A percentile compares a stretch with the other conserved stretches of the same genome.
phyloP scores from a whole-genome alignment of 2,113 vertebrate species.

The Lamprologus ornatipinnis region DNA sequence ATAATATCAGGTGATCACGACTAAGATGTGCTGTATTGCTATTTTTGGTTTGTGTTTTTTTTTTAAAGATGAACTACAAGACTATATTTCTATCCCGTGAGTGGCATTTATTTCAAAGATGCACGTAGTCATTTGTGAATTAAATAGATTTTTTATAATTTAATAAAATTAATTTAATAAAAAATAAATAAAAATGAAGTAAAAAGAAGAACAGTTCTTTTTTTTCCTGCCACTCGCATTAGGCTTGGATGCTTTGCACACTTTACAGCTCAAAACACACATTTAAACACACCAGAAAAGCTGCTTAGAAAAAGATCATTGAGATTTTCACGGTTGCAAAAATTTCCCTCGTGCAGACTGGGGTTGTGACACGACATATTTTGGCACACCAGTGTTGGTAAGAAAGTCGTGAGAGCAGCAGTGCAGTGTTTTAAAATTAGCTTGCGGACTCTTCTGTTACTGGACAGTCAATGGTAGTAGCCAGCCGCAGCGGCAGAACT shows the following conservation, averaged over 20 bases:
- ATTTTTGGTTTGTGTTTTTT: background rate
- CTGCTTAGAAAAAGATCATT: background rate
- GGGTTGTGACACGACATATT: background rate
- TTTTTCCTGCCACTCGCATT: background rate
- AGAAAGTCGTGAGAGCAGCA: background rate
- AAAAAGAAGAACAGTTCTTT: background rate
- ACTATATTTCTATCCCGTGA: background rate
- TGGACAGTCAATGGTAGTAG: conserved; percentile 38
- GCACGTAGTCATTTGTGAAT: background rate
- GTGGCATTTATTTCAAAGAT: background rate
- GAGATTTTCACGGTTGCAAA: background rate
- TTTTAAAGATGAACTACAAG: background rate
- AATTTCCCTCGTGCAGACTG: background rate
- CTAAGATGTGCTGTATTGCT: background rate
- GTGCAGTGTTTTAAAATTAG: conserved; percentile 48
- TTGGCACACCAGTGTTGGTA: background rate
- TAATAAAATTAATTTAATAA: background rate
- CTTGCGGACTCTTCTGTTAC: background rate
- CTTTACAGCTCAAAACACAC: background rate
- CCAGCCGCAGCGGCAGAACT: conserved; percentile 20
- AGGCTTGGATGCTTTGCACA: background rate
- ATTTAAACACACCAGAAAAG: background rate
- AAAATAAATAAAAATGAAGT: background rate
- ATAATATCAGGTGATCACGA: background rate
- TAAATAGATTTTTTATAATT: background rate